Conservation (phyloP, 2,888 invertebrate genomes). For the Stenichneumon culpator region DNA sequence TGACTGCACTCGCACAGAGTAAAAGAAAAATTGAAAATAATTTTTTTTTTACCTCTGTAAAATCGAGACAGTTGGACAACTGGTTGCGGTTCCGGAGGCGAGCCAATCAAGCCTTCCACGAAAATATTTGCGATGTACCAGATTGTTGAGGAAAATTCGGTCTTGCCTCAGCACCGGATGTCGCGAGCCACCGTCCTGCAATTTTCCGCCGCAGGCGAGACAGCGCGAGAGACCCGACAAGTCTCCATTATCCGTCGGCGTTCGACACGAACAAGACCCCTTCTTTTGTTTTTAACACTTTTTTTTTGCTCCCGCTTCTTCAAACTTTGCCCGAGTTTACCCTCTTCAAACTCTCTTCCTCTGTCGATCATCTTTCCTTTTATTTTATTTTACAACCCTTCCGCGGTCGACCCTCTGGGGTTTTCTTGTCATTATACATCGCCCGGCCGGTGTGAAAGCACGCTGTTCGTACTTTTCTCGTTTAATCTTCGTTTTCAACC, state of each 20-base stretch:
- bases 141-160: background rate
- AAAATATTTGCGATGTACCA: conserved; percentile 10
- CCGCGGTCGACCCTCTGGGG: background rate
- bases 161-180: conserved; percentile 21
- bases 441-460: conserved; percentile 20
- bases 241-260: conserved; percentile 45
- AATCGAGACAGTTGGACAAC: too few species aligned
- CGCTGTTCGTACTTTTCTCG: background rate
- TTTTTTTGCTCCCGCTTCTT: conserved; percentile 26
- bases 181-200: conserved; percentile 30
- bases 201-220: conserved; percentile 3
- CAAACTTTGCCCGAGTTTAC: conserved; percentile 43
- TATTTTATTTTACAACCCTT: conserved; percentile 34
- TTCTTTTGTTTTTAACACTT: conserved; percentile 28
- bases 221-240: conserved; percentile 19
- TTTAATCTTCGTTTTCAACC: conserved; percentile 12
- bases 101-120: too few species aligned
- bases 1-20: background rate
- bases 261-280: conserved; percentile 30
- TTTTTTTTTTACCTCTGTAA: background rate
- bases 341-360: conserved; percentile 30
- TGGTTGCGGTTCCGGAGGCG: too few species aligned
- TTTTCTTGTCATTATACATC: conserved; percentile 5
- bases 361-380: conserved; percentile 7
- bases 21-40: background rate